Evolutionary conservation across 2,113 vertebrate genomes (phyloP).

Genomic region (Pogona vitticeps): DNA sequence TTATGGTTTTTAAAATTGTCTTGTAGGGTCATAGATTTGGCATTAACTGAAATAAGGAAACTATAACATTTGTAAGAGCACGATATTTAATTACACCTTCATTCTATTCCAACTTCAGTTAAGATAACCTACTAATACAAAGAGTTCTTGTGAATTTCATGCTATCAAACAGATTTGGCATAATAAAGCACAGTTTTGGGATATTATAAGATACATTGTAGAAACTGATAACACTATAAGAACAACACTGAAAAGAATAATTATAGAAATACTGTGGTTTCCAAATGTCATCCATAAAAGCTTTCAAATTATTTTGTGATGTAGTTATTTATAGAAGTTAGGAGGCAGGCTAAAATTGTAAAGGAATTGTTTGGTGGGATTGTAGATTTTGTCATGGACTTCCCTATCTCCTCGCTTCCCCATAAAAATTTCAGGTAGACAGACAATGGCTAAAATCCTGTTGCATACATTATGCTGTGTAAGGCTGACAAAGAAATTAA

Average conservation of each 20-base stretch:
- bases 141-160: not conserved
- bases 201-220: not conserved
- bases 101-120: not conserved
- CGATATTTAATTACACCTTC: slow-evolving; percentile 12
- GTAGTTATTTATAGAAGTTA: no score
- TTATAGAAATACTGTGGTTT: not conserved
- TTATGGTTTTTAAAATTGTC: slow-evolving; percentile 34
- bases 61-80: slow-evolving; percentile 16
- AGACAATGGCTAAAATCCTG: no score
- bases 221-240: no score
- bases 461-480: no score
- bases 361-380: not conserved
- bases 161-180: slow-evolving; percentile 26
- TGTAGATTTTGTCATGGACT: not conserved
- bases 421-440: no score
- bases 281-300: no score
- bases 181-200: not conserved
- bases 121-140: not conserved
- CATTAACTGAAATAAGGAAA: slow-evolving; percentile 37
- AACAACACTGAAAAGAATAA: no score
- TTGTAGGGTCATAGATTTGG: slow-evolving; percentile 21
- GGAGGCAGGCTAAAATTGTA: not conserved
- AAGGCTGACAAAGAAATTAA: no score
- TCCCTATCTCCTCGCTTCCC: no score
- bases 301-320: not conserved